These are phyloP conservation scores for Camponotus floridanus DNA, from an alignment of 1,140 invertebrate genomes.

Conservation along the genomic window DNA sequence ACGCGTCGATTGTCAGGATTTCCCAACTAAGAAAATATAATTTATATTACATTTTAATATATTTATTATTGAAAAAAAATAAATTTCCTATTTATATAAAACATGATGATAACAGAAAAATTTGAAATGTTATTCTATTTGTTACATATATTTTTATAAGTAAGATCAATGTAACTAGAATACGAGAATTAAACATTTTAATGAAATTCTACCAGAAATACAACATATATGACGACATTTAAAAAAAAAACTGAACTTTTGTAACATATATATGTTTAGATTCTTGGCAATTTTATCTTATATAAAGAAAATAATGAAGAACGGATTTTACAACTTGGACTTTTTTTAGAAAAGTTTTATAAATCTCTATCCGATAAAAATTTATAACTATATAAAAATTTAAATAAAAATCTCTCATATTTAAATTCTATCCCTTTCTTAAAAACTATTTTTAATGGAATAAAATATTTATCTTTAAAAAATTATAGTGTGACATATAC, in stretches of 20 bases:
- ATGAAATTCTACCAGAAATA: too few species aligned
- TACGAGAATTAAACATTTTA: too few species aligned
- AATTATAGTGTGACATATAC: neutral
- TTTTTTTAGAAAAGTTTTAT: neutral
- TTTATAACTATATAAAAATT: neutral
- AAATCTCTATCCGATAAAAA: neutral
- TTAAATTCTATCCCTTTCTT: neutral
- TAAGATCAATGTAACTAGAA: too few species aligned
- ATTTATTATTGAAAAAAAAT: too few species aligned
- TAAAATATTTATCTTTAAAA: neutral
- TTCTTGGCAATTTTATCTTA: neutral
- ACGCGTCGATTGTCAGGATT: slow-evolving; percentile 91
- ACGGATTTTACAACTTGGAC: neutral
- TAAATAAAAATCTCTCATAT: neutral
- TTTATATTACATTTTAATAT: neutral
- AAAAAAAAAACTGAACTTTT: too few species aligned
- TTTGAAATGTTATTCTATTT: too few species aligned
- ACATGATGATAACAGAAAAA: too few species aligned
- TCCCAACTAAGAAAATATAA: slow-evolving; percentile 86
- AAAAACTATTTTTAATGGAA: neutral
- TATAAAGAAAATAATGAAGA: neutral
- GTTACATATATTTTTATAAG: too few species aligned
- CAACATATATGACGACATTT: too few species aligned
- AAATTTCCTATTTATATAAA: too few species aligned
- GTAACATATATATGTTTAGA: too few species aligned